These are phyloP conservation scores for Cotesia chilonis DNA, from an alignment of 1,140 invertebrate species.

Conservation along the genomic window DNA sequence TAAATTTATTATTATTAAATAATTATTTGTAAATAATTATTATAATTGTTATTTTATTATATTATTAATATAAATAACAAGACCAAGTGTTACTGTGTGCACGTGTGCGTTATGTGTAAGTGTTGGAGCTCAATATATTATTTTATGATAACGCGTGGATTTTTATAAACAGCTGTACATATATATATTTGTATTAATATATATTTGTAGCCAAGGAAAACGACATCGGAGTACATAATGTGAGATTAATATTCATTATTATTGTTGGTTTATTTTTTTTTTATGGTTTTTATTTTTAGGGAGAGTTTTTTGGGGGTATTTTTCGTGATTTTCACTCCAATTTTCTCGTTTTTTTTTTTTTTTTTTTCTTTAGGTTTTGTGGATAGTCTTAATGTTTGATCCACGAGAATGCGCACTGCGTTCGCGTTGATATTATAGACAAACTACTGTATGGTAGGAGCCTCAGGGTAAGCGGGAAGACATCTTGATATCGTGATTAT, in stretches of 20 bases:
- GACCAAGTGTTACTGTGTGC: conserved; percentile 3
- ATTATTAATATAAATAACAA: neutral
- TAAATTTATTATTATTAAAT: neutral
- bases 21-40: neutral
- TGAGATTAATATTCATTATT: too few relatives aligned
- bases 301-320: neutral
- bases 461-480: conserved; percentile 5
- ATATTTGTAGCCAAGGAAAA: too few relatives aligned
- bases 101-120: conserved; percentile 9
- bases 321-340: too few relatives aligned
- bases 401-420: conserved; percentile 4
- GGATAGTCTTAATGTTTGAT: too few relatives aligned
- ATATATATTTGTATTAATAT: too few relatives aligned
- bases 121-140: conserved; percentile 1
- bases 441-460: neutral
- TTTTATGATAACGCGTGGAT: conserved; percentile 1
- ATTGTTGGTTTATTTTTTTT: too few relatives aligned
- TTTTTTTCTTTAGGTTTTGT: neutral
- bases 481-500: conserved; percentile 6
- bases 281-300: neutral
- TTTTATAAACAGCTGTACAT: conserved; percentile 3
- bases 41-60: neutral
- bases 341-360: neutral
- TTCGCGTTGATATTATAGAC: neutral
- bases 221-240: too few relatives aligned